phyloP scores from a whole-genome alignment of 1,140 invertebrate species.

The Halyomorpha halys region DNA sequence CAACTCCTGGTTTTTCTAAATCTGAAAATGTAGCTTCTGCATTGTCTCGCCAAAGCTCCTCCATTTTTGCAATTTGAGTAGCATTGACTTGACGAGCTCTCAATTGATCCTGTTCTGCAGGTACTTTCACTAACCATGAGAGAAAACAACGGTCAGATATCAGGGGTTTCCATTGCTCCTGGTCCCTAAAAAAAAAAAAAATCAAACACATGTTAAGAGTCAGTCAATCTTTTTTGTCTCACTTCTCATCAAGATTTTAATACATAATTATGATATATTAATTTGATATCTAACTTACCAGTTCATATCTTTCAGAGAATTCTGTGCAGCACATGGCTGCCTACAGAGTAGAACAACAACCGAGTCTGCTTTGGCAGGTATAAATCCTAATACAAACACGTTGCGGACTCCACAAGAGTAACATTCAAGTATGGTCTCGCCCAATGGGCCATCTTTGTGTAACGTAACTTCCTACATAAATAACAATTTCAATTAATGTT shows the following conservation, averaged over 20 bases:
- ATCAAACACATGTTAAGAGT: no score
- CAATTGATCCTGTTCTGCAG: slow-evolving; percentile 89
- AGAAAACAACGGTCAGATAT: slow-evolving; percentile 92
- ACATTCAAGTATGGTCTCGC: slow-evolving; percentile 95
- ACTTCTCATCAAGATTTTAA: no score
- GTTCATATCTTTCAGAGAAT: slow-evolving; percentile 95
- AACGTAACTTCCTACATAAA: slow-evolving; percentile 74
- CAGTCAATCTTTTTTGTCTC: no score
- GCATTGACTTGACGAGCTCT: slow-evolving; percentile 90
- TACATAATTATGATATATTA: no score
- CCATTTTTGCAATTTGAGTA: slow-evolving; percentile 93
- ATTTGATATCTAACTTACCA: no score
- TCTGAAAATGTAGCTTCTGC: slow-evolving; percentile 96
- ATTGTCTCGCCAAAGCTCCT: slow-evolving; percentile 98
- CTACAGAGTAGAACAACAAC: slow-evolving; percentile 97
- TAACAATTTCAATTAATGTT: not conserved
- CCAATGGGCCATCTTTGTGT: slow-evolving; percentile 92
- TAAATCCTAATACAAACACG: slow-evolving; percentile 97
- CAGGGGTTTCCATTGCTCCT: slow-evolving; percentile 97
- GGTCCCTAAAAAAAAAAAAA: slow-evolving; percentile 52
- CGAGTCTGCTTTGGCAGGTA: slow-evolving; percentile 97
- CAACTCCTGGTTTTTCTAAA: slow-evolving; percentile 92
- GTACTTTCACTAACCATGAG: slow-evolving; percentile 93
- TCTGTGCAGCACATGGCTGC: slow-evolving; percentile 95
- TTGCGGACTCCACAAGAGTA: slow-evolving; percentile 97